Conservation (phyloP, 2,797 vertebrate genomes). For the Microctenopoma lineatum region DNA sequence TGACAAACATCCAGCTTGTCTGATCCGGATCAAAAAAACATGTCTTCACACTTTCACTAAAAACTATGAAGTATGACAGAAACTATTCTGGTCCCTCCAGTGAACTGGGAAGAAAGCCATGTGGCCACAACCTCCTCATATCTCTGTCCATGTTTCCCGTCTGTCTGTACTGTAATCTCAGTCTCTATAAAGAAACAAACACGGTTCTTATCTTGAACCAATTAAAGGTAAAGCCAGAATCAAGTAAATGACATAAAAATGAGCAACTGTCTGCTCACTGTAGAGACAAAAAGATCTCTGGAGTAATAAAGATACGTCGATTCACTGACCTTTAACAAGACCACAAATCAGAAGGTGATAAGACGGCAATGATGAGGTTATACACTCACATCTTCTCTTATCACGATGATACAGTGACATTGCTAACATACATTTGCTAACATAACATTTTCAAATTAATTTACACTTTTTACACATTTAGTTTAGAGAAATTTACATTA, state of each 20-base stretch:
- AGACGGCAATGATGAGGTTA: too few relatives aligned
- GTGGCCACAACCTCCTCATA: slow-evolving; percentile 19
- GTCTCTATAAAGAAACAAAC: not conserved
- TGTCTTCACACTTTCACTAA: not conserved
- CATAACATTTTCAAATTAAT: too few relatives aligned
- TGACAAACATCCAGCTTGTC: too few relatives aligned
- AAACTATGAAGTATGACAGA: not conserved
- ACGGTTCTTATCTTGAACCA: slow-evolving; percentile 9
- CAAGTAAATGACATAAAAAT: not conserved
- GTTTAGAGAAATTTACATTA: too few relatives aligned
- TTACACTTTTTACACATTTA: too few relatives aligned
- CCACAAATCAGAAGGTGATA: not conserved
- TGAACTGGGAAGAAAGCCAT: slow-evolving; percentile 10
- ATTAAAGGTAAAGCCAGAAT: slow-evolving; percentile 15
- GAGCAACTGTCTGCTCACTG: not conserved
- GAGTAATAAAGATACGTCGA: slow-evolving; percentile 5
- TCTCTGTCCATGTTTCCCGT: slow-evolving; percentile 27
- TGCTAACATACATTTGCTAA: too few relatives aligned
- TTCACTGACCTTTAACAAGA: not conserved
- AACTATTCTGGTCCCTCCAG: not conserved
- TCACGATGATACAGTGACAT: too few relatives aligned
- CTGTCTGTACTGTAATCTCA: not conserved
- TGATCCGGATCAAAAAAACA: too few relatives aligned
- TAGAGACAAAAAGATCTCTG: not conserved
- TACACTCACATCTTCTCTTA: not conserved